Percentiles rank a stretch among this genome's conserved stretches.
phyloP scores from a whole-genome alignment of 2,888 invertebrate species.

The Andrena trimmerana region DNA sequence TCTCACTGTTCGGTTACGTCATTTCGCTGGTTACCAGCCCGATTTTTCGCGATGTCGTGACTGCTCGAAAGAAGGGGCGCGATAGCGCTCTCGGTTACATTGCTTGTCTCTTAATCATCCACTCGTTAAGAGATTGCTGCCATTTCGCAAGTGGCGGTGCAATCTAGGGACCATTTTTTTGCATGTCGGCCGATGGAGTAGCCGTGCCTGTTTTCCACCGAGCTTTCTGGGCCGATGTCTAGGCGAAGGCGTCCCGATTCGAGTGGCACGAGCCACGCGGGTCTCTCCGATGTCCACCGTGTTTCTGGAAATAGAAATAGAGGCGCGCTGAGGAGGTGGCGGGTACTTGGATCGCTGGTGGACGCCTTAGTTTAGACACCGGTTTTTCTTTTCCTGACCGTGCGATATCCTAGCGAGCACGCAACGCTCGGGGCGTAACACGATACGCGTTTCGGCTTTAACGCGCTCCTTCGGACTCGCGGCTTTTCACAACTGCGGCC shows the following conservation, averaged over 20 bases:
- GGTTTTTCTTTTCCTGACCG: conserved; percentile 44
- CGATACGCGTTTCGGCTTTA: conserved; percentile 28
- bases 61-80: background rate
- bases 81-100: background rate
- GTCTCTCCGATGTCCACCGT: conserved; percentile 68
- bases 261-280: conserved; percentile 59
- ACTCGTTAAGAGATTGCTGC: background rate
- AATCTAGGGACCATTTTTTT: background rate
- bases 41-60: conserved; percentile 39
- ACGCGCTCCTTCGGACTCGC: background rate
- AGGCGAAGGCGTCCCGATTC: conserved; percentile 58
- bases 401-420: background rate
- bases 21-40: conserved; percentile 18
- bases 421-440: conserved; percentile 24
- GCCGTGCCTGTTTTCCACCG: conserved; percentile 14
- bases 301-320: conserved; percentile 77
- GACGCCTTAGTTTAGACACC: conserved; percentile 39
- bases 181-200: background rate
- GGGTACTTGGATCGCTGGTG: conserved; percentile 44
- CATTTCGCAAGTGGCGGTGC: too few relatives aligned
- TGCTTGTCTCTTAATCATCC: background rate
- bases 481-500: background rate
- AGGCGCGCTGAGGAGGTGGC: conserved; percentile 46
- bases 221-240: conserved; percentile 24
- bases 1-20: conserved; percentile 66